Evolutionary conservation across 2,113 vertebrate genomes (phyloP), one percentile per base, ranked within the genome.

Genomic region (Oostethus manadensis): DNA sequence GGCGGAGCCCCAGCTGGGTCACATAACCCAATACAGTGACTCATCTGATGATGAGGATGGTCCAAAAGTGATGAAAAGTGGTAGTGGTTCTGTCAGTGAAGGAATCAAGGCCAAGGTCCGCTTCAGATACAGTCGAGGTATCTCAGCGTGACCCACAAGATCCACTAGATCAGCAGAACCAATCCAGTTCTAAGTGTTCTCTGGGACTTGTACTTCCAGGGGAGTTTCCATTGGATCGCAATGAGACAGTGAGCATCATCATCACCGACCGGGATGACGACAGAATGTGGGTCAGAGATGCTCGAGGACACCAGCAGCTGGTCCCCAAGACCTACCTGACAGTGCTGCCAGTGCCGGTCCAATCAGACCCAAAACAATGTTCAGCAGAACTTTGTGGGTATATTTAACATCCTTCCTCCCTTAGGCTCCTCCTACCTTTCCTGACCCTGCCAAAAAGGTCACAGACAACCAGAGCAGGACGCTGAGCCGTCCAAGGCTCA

Each of bases 71-170:
- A 15, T 15, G 49, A 13, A 53, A 53, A 51, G 9, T 26, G 57
- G 59, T 50, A 58, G 22, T 26, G 14, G 15, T n/a, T 40, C 43
- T 10, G 49, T 33, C n/a, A 58, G 26, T 15, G 63, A 63, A 8
- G 63, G 60, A 26, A 66, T 17, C 51, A 73, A 65, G 23, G 85
- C 80, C 51, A 84, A 57, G 64, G 53, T 81, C 35, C 73, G 77
- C 45, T 86, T 85, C 61, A 78, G 56, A 79, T 87, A 66, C 76
- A 81, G 42, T 59, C 71, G 66, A 89, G 89, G 90, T 89, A 78
- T n/a, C 23, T 35, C 14, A 55, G 17, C 53, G 10, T 35, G 3
- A 49, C 47, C n/a, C 6, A 17, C 51, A 35, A n/a, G 22, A 0
- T 53, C 14, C n/a, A 21, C 17, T 6, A 35, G 10, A 9, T 35